These are phyloP conservation scores for Bergia puertoricense DNA, from an alignment of 92 coral and sea anemone genomes.

Conservation along the genomic window DNA sequence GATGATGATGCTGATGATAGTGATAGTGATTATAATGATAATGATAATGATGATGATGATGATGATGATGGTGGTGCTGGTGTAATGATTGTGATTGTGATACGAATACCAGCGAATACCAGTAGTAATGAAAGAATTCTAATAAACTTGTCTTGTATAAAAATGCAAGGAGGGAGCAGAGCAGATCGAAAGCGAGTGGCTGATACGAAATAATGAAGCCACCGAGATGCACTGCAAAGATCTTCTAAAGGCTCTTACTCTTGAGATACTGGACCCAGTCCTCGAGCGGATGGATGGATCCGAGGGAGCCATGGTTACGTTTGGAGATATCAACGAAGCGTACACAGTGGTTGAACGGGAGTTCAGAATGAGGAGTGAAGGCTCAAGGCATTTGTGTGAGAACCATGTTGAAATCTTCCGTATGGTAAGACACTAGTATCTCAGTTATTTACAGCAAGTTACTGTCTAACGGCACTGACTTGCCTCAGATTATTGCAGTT, in stretches of 20 bases:
- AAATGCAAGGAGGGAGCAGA: neutral
- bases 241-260: constrained; percentile 25
- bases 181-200: constrained; percentile 31
- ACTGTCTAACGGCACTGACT: too few relatives aligned
- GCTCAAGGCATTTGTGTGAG: constrained; percentile 16
- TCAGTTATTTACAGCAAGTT: neutral
- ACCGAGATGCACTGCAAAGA: constrained; percentile 32
- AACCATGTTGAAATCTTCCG: constrained; percentile 35
- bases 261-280: constrained; percentile 45
- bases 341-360: constrained; percentile 15
- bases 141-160: neutral
- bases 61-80: too few relatives aligned
- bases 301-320: constrained; percentile 25
- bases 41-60: too few relatives aligned
- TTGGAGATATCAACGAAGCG: constrained; percentile 23
- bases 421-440: neutral
- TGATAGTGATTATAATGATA: too few relatives aligned
- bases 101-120: too few relatives aligned
- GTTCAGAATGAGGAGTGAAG: neutral
- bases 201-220: constrained; percentile 16
- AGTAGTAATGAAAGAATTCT: neutral
- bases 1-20: too few relatives aligned
- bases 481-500: too few relatives aligned
- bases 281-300: constrained; percentile 33
- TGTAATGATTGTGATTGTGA: too few relatives aligned